A percentile compares a stretch with the other conserved stretches of the same genome.
Evolutionary conservation across 2,888 invertebrate genomes (phyloP).

Genomic region (Brachylomia viminalis): DNA sequence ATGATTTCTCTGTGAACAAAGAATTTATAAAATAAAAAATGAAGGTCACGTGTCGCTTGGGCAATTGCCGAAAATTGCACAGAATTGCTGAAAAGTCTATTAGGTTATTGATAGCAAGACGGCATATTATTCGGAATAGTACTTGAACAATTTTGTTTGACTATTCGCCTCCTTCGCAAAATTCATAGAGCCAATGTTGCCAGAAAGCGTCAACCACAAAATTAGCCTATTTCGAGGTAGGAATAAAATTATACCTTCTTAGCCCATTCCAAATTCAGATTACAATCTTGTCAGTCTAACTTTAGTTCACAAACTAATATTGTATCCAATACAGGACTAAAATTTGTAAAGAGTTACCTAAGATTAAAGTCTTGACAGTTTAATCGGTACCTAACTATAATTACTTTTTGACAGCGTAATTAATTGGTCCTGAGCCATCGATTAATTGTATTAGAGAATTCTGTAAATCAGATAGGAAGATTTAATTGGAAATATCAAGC

Average conservation of each 20-base stretch:
- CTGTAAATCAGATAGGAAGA: background rate
- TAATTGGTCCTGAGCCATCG: constrained; percentile 29
- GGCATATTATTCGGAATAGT: background rate
- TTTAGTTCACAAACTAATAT: background rate
- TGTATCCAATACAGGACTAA: background rate
- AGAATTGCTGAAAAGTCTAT: too few species aligned
- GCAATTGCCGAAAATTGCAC: too few species aligned
- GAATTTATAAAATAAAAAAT: constrained; percentile 3
- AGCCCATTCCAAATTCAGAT: background rate
- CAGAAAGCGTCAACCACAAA: background rate
- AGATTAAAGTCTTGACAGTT: constrained; percentile 21
- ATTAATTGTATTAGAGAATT: constrained; percentile 32
- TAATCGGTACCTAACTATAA: constrained; percentile 21
- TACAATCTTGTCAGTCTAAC: background rate
- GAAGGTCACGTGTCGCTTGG: background rate
- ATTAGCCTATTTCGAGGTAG: background rate
- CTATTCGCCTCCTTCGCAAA: background rate
- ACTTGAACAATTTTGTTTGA: background rate
- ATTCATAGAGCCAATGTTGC: too few species aligned
- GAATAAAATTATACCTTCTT: background rate
- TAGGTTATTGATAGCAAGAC: background rate
- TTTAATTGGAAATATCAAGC: background rate
- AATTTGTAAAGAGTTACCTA: constrained; percentile 13
- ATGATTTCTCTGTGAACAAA: background rate
- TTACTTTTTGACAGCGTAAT: constrained; percentile 16